Conservation (phyloP, 2,797 vertebrate genomes). For the Typhlichthys eigenmanni region DNA sequence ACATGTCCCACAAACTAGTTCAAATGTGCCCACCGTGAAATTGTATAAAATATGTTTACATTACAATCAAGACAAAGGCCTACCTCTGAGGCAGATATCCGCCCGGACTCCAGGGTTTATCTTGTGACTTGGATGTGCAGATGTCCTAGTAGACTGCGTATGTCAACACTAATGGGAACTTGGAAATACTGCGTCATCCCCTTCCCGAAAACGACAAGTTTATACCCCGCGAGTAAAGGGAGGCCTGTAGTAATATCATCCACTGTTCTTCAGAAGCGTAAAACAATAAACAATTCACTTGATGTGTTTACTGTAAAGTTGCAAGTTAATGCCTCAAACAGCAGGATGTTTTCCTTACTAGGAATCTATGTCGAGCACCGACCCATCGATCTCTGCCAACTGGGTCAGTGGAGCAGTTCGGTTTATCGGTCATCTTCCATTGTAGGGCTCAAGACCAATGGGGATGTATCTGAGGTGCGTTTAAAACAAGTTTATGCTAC, state of each 20-base stretch:
- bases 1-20: neutral
- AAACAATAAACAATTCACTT: neutral
- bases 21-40: too few species aligned
- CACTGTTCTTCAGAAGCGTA: fast-evolving
- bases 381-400: conserved; percentile 26
- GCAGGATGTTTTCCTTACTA: neutral
- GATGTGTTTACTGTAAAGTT: conserved; percentile 12
- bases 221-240: fast-evolving
- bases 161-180: conserved; percentile 41
- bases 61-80: neutral
- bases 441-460: neutral
- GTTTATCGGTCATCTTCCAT: conserved; percentile 25
- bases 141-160: conserved; percentile 36
- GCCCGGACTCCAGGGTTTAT: conserved; percentile 14
- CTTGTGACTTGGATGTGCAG: conserved; percentile 63
- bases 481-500: too few species aligned
- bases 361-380: conserved; percentile 35
- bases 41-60: neutral
- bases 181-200: conserved; percentile 46
- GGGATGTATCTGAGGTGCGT: neutral
- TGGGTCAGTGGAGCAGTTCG: conserved; percentile 57
- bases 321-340: neutral
- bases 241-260: fast-evolving
- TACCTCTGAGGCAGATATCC: conserved; percentile 34
- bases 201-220: neutral